phyloP scores from a whole-genome alignment of 2,888 invertebrate genomes.

The Polietes domitor region DNA sequence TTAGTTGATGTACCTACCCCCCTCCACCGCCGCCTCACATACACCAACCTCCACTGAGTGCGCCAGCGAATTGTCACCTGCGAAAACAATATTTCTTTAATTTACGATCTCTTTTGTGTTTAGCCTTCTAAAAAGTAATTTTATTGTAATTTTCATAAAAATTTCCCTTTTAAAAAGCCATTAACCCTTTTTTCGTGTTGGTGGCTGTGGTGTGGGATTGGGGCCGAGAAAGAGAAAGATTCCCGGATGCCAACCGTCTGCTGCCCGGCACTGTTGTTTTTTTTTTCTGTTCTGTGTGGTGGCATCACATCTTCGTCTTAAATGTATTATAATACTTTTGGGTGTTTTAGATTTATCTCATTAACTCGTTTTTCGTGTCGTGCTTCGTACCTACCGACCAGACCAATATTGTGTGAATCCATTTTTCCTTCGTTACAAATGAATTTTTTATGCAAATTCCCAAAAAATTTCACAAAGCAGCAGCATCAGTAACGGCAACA shows the following conservation, averaged over 20 bases:
- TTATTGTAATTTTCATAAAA: conserved; percentile 22
- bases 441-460: conserved; percentile 59
- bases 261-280: neutral
- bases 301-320: conserved; percentile 21
- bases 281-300: neutral
- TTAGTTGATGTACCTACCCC: too few species aligned
- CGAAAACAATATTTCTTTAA: conserved; percentile 18
- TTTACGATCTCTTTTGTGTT: neutral
- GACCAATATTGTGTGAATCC: neutral
- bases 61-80: conserved; percentile 21
- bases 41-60: too few species aligned
- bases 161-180: conserved; percentile 56
- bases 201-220: neutral
- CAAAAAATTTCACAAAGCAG: neutral
- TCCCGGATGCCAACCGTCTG: neutral
- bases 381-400: neutral
- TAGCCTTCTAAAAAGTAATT: neutral
- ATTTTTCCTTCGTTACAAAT: conserved; percentile 33
- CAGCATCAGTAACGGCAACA: conserved; percentile 4
- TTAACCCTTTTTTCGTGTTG: conserved; percentile 57
- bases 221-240: neutral
- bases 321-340: conserved; percentile 39
- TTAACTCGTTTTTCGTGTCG: conserved; percentile 4
- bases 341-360: conserved; percentile 32
- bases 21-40: too few species aligned